Percentiles rank a stretch among this genome's conserved stretches.
Evolutionary conservation across 2,797 vertebrate species (phyloP).

Genomic region (Girardinus metallicus): DNA sequence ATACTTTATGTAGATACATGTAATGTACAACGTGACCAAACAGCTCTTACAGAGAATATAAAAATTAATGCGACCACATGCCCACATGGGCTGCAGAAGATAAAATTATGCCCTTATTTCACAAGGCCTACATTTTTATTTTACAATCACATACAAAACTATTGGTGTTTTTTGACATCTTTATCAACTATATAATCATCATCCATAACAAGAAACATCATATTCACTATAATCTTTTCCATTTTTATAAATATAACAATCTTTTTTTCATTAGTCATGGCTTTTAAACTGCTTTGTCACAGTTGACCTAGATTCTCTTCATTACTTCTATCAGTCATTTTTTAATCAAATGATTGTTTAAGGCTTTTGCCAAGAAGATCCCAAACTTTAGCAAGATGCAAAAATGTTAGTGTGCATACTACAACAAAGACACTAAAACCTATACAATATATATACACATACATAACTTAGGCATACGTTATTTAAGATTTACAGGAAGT

Average conservation of each 20-base stretch:
- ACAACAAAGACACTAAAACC: constrained; percentile 73
- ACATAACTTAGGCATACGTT: constrained; percentile 81
- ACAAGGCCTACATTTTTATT: constrained; percentile 73
- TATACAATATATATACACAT: constrained; percentile 77
- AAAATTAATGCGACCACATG: constrained; percentile 76
- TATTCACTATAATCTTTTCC: constrained; percentile 34
- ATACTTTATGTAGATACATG: constrained; percentile 80
- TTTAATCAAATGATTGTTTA: constrained; percentile 63
- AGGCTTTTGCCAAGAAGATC: constrained; percentile 76
- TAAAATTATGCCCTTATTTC: constrained; percentile 71
- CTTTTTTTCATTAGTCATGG: constrained; percentile 61
- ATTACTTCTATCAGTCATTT: constrained; percentile 15
- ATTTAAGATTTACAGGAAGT: constrained; percentile 75
- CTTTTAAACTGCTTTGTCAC: constrained; percentile 64
- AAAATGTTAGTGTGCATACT: constrained; percentile 72
- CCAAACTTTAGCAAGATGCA: constrained; percentile 67
- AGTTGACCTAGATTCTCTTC: constrained; percentile 52
- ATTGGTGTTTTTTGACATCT: constrained; percentile 71
- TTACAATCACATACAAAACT: constrained; percentile 85
- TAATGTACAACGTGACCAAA: constrained; percentile 78
- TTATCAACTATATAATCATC: constrained; percentile 29
- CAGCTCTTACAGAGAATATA: constrained; percentile 82
- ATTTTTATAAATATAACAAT: constrained; percentile 54
- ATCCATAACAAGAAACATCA: constrained; percentile 25
- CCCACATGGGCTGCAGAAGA: constrained; percentile 72